Base-by-base conservation (phyloP, 1,140 invertebrate species). In the Pogonognathellus flavescens region DNA sequence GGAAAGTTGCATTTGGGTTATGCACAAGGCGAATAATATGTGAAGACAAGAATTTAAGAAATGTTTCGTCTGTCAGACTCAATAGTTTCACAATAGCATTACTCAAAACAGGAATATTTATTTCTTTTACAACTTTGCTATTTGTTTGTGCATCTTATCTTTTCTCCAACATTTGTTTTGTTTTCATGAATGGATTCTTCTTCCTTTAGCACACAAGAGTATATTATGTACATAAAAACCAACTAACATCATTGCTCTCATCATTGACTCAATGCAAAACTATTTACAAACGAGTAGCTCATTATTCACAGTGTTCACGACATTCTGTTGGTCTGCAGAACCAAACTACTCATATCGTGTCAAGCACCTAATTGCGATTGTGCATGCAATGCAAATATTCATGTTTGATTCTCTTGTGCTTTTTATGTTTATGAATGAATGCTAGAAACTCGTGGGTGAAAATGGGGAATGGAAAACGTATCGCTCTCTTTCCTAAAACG, bases 111-210 rank as follows among this genome's bases (percentile, higher is more conserved):
- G 41, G 70, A 76, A 76, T 76, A 76, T 76, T 76, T 76, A 76
- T 76, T 76, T 76, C 70, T 50, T 76, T 76, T 41, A 41, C n/a
- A 14, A 50, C 70, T 76, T 25, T 31, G 41, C 41, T 76, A 76
- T 76, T 76, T 50, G 70, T 31, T 66, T 20, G 49, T 76, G 25
- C 31, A 76, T 76, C 41, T 76, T 50, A 49, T n/a, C 31, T 76
- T 76, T 76, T 76, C 70, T 76, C 70, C n/a, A 50, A 50, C 70
- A 76, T 76, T 76, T 76, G 70, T 76, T 76, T 76, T 76, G 70
- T 76, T 76, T 76, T 76, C 70, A 76, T 76, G 70, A 76, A 76
- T 76, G 70, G 20, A 66, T 66, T 66, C 62, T 25, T 66, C 62
- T 31, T 66, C 62, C 25, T 11, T 25, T 41, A 3, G 31, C 31